Evolutionary conservation across 1,140 invertebrate genomes (phyloP).

Genomic region (Procambarus virginalis): DNA sequence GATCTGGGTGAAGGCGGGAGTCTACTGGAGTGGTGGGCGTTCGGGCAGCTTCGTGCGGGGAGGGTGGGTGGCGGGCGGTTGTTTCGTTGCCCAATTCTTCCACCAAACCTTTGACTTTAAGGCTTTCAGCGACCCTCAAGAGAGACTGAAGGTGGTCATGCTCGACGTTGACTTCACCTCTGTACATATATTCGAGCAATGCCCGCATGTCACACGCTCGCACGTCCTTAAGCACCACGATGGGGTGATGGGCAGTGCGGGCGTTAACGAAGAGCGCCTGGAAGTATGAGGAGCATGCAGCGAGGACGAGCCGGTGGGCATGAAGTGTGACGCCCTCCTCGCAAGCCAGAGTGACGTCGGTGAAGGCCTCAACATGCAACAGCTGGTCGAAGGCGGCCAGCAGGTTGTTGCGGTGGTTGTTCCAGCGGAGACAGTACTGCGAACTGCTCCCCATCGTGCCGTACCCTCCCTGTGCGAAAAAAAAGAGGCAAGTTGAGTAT

Average conservation of each 20-base stretch:
- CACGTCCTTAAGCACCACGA: slow-evolving; percentile 92
- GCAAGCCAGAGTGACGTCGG: slow-evolving; percentile 70
- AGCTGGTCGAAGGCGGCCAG: slow-evolving; percentile 92
- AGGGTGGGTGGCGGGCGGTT: slow-evolving; percentile 39
- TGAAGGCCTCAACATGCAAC: slow-evolving; percentile 85
- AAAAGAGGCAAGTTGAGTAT: neutral
- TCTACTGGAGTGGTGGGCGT: slow-evolving; percentile 43
- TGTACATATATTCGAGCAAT: slow-evolving; percentile 93
- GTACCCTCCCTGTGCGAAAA: slow-evolving; percentile 28
- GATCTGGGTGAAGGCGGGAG: slow-evolving; percentile 44
- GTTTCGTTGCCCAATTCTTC: slow-evolving; percentile 53
- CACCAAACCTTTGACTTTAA: slow-evolving; percentile 83
- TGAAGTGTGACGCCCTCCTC: slow-evolving; percentile 80
- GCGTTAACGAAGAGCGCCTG: slow-evolving; percentile 87
- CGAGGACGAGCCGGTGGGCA: slow-evolving; percentile 87
- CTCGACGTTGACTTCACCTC: slow-evolving; percentile 90
- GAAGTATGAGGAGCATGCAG: slow-evolving; percentile 90
- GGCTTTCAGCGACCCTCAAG: slow-evolving; percentile 86
- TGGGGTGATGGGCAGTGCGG: slow-evolving; percentile 90
- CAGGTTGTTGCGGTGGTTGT: slow-evolving; percentile 90
- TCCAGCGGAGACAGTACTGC: slow-evolving; percentile 93
- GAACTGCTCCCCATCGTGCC: slow-evolving; percentile 74
- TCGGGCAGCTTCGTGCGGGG: slow-evolving; percentile 41
- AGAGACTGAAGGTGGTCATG: slow-evolving; percentile 87
- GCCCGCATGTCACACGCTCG: slow-evolving; percentile 89